Percentiles rank a stretch among this genome's conserved stretches.
These are phyloP conservation scores for Coracopsis vasa DNA, from an alignment of 2,113 vertebrate genomes.

Conservation along the genomic window DNA sequence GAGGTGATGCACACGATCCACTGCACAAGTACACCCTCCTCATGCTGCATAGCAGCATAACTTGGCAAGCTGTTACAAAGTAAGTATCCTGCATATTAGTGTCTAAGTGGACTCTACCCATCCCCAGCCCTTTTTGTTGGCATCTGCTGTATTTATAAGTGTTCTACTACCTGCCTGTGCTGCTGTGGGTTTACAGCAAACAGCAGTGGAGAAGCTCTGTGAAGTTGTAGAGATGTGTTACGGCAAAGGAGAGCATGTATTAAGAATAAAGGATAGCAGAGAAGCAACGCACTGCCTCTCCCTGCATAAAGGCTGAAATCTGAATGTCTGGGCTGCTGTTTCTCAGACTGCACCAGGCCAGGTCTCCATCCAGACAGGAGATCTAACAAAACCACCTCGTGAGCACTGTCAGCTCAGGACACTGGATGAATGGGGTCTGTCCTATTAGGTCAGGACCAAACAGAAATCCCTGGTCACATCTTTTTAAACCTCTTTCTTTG, in stretches of 20 bases:
- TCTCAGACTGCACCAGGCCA: background rate
- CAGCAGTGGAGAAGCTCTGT: background rate
- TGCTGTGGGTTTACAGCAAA: background rate
- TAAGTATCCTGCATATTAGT: background rate
- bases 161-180: background rate
- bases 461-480: fast-evolving
- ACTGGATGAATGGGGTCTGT: background rate
- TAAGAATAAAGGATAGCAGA: background rate
- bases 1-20: background rate
- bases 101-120: background rate
- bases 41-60: background rate
- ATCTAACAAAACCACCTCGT: background rate
- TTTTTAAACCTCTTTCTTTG: background rate
- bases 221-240: background rate
- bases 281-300: background rate
- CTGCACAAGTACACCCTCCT: background rate
- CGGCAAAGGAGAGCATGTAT: background rate
- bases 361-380: background rate
- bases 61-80: background rate
- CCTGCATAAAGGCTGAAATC: background rate
- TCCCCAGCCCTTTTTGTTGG: background rate
- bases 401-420: background rate
- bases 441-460: background rate
- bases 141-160: background rate
- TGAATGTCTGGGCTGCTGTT: background rate